Evolutionary conservation across 2,888 invertebrate species (phyloP), one percentile per base, ranked within the genome.

Genomic region (Drosophila robusta): DNA sequence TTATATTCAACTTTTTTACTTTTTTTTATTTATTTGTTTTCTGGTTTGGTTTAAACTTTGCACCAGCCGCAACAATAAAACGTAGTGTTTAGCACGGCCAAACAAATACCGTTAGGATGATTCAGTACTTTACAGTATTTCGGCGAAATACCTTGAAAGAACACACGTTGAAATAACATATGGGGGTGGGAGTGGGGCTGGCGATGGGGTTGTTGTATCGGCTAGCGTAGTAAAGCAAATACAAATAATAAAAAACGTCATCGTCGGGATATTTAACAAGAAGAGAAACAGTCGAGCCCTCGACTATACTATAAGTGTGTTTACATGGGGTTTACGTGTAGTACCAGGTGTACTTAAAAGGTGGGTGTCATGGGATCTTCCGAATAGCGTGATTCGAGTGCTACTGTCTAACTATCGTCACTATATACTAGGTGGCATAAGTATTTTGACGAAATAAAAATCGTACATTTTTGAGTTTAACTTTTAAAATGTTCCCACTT

Each of bases 71-170:
- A 73, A 61, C 54, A 64, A 50, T 54, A 67, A 73, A 62, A 29
- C 67, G 65, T 58, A 55, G 68, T 67, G 41, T 54, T 61, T 75
- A 75, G 67, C 64, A 44, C 50, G 41, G 46, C 57, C 64, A 70
- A 72, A 50, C 72, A 75, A 85, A 69, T 75, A 62, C 68, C 79
- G 74, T 77, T 80, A 60, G 74, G 46, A 61, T 82, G 82, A 84
- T 75, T 82, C 87, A 87, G 58, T 63, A n/a, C n/a, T n/a, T 80
- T 62, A 62, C 69, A 68, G 34, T 55, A 63, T 78, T 73, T 64
- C 51, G 80, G 65, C 51, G 67, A 86, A 86, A 86, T 69, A 68
- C 55, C 64, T 55, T 55, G 38, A 16, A 11, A 8, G 18, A 14
- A 14, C 8, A 36, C 5, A 39, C 29, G 39, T 51, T 29, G 29